Evolutionary conservation across 2,113 vertebrate genomes (phyloP), one percentile per base, ranked within the genome.

Genomic region (Peromyscus polionotus): DNA sequence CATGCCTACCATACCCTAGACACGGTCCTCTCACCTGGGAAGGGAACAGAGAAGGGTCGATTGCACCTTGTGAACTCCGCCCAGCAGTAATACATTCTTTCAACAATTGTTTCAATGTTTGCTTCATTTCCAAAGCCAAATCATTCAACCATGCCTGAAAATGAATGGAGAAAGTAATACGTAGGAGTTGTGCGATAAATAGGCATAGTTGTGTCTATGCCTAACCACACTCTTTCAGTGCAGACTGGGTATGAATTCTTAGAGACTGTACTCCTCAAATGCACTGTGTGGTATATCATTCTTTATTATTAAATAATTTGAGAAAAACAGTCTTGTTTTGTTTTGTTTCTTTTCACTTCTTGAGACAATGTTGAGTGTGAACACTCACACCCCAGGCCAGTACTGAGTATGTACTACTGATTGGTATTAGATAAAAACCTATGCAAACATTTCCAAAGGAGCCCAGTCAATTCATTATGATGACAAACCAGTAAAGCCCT

Each of bases 111-210:
- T 99, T 99, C 98, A 99, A 97, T 6, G 99, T 99, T 7, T 99
- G 98, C 97, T 99, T 99, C 99, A 99, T 99, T 98, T 99, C 99
- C n/a, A 97, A 98, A 91, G 99, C 99, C 93, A 99, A 99, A 95
- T 98, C 98, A 95, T 98, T 99, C 48, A 99, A 98, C 99, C 99
- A 99, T 36, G 99, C 98, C 99, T 99, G 75, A 90, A 67, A 97
- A 95, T 59, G 98, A 94, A 97, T 4, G 98, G 0, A 16, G 16
- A 93, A 95, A 93, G 95, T 67, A 97, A 86, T n/a, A 91, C 3
- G 76, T 39, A 97, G 14, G 97, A 84, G 26, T 84, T 20, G 94
- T 42, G 54, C 91, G 87, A 97, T 20, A 95, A 89, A 76, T 51
- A 83, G 4, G 67, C 5, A 72, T 42, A 42, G 39, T 42, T 42